Conservation (phyloP, 2,888 invertebrate species). For the Tetragonula carbonaria region DNA sequence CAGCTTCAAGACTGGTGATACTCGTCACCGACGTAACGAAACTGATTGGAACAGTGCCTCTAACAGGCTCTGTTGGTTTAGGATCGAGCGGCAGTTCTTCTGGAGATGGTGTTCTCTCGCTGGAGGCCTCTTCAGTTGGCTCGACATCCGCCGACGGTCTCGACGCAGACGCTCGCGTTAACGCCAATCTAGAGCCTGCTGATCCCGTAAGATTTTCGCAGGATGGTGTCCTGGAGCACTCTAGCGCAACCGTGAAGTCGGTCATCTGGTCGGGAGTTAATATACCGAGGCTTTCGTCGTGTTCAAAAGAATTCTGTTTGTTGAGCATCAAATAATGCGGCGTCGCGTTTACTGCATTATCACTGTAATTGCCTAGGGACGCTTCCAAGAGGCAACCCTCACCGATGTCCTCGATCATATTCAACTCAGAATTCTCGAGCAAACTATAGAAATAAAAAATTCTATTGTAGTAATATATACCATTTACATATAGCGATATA, state of each 20-base stretch:
- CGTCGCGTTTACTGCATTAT: constrained; percentile 49
- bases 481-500: too few relatives aligned
- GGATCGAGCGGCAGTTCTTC: constrained; percentile 94
- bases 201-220: constrained; percentile 86
- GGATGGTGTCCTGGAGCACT: constrained; percentile 88
- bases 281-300: constrained; percentile 93
- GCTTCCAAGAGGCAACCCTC: constrained; percentile 74
- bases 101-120: constrained; percentile 93
- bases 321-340: constrained; percentile 83
- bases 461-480: not conserved
- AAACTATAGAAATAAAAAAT: constrained; percentile 58
- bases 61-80: constrained; percentile 74
- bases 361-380: constrained; percentile 50
- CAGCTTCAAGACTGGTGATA: constrained; percentile 95
- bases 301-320: constrained; percentile 92
- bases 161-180: constrained; percentile 73
- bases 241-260: constrained; percentile 87
- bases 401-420: constrained; percentile 76
- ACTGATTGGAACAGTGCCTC: constrained; percentile 84
- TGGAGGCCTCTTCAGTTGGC: constrained; percentile 76
- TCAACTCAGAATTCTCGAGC: constrained; percentile 74
- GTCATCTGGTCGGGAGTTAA: constrained; percentile 95
- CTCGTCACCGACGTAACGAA: constrained; percentile 95
- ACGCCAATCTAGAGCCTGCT: constrained; percentile 75
- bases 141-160: constrained; percentile 75